These are phyloP conservation scores for Acrocephalus arundinaceus DNA, from an alignment of 2,113 vertebrate genomes.

Conservation along the genomic window DNA sequence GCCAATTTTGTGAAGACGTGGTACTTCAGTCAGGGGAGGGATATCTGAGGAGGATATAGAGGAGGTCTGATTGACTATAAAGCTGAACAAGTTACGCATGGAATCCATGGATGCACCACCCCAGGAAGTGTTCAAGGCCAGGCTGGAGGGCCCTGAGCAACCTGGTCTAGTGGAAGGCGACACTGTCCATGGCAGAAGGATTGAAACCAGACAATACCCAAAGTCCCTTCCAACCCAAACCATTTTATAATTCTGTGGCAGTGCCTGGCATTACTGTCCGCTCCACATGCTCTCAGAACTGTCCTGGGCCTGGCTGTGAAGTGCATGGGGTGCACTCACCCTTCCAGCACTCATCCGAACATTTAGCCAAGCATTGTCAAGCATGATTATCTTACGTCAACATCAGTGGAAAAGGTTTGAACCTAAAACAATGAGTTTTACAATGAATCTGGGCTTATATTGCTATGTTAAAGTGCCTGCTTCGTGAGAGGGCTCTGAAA, in stretches of 20 bases:
- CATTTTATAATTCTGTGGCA: not conserved
- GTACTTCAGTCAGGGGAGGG: not conserved
- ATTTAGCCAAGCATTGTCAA: not conserved
- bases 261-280: too few relatives aligned
- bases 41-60: not conserved
- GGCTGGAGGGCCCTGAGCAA: not conserved
- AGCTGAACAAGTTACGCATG: not conserved
- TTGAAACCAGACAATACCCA: not conserved
- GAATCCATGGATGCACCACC: not conserved
- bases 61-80: not conserved
- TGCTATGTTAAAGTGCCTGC: not conserved
- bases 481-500: not conserved
- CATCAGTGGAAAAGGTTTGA: not conserved
- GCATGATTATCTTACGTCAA: not conserved
- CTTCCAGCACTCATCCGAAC: not conserved
- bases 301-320: not conserved
- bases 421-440: not conserved
- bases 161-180: not conserved
- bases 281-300: rapidly evolving
- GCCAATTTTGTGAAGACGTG: not conserved
- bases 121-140: not conserved
- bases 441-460: not conserved
- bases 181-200: not conserved
- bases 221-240: not conserved
- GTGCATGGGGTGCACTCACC: rapidly evolving